Evolutionary conservation across 2,113 vertebrate species (phyloP), one percentile per base, ranked within the genome.

Genomic region (Andinoacara biseriatus): DNA sequence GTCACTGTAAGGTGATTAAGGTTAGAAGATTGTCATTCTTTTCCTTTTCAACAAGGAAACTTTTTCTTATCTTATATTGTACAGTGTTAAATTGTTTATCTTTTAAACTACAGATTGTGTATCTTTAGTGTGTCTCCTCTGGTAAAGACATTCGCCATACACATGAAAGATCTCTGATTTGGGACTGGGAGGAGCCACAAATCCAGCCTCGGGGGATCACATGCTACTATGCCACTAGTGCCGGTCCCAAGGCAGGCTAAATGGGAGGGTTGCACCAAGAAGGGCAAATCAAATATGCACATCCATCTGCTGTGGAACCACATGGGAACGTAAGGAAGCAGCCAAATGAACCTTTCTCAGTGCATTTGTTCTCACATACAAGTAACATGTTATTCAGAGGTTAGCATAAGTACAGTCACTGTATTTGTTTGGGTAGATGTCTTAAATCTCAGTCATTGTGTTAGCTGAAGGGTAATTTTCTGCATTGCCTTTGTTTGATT

Each of bases 381-480:
- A 78, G n/a, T 54, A 82, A 54, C 35, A 65, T 35, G 74, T 58
- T 72, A 72, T 60, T 43, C 35, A 76, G 20, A 67, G 49, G 26
- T 62, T 54, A 90, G 35, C 40, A 62, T 75, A 18, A 78, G 75
- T 54, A 69, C 90, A 80, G 81, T 84, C 67, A 24, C 13, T 86
- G 80, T 75, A 35, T 57, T 26, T 82, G 79, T 87, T 22, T 81
- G 82, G 14, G 40, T 89, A 60, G 54, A 88, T 94, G 90, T 94
- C 89, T 80, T 65, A 85, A 93, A 76, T 93, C 91, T 80, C 61
- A 86, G 77, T 79, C 87, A 88, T 85, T 92, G 87, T 88, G 88
- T 87, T 86, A 83, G 86, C 77, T 87, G 62, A 92, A 87, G 88
- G 87, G 93, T 90, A 89, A 92, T 92, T 80, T 59, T 87, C 79